These are phyloP conservation scores for Amia ocellicauda DNA, from an alignment of 2,113 vertebrate genomes.

Conservation along the genomic window DNA sequence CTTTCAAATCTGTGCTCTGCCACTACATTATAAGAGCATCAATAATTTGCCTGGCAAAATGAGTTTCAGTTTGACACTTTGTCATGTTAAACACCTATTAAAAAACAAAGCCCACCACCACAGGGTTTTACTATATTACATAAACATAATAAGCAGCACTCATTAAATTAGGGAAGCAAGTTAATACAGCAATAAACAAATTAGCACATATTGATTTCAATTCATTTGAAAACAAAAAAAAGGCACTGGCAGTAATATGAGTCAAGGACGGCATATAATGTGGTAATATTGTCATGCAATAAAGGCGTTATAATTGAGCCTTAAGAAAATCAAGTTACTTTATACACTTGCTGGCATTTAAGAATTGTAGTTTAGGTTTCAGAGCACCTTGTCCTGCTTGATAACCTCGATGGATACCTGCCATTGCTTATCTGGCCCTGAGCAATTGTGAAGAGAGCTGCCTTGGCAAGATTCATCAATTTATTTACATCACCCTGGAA, in stretches of 20 bases:
- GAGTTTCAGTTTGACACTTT: too few species aligned
- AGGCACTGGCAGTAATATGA: neutral
- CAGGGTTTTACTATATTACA: neutral
- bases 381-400: neutral
- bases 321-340: neutral
- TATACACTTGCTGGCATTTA: neutral
- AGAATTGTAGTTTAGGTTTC: neutral
- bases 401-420: too few species aligned
- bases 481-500: too few species aligned
- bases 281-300: constrained; percentile 1
- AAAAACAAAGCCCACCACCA: neutral
- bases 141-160: neutral
- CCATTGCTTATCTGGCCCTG: neutral
- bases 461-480: too few species aligned
- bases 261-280: neutral
- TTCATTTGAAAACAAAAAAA: constrained; percentile 11
- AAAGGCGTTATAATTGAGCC: constrained; percentile 1
- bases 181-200: constrained; percentile 2
- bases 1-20: too few species aligned
- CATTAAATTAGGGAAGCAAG: neutral
- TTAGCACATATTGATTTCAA: constrained; percentile 12
- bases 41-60: too few species aligned
- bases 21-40: too few species aligned
- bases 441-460: neutral
- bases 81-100: neutral